Conservation (phyloP, 1,140 invertebrate genomes). For the Bemisia tabaci region DNA sequence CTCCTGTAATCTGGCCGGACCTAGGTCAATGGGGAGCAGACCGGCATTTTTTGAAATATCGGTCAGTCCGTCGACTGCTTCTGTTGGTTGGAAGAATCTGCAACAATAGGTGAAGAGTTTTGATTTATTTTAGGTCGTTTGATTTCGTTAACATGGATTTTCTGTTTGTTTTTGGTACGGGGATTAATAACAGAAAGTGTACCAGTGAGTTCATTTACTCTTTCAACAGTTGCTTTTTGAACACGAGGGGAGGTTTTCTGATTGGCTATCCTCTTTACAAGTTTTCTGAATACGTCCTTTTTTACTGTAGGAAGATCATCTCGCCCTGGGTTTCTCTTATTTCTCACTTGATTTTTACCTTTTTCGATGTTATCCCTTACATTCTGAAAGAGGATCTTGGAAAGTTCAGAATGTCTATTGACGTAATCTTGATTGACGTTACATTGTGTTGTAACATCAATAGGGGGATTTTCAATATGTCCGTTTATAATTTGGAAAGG, state of each 20-base stretch:
- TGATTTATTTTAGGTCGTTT: not conserved
- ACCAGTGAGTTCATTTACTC: not conserved
- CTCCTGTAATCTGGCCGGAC: conserved; percentile 3
- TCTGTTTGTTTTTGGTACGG: not conserved
- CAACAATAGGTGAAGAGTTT: not conserved
- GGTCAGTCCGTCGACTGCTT: not conserved
- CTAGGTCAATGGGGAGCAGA: not conserved
- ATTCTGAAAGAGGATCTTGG: not conserved
- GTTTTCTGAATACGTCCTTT: not conserved
- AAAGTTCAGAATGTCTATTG: not conserved
- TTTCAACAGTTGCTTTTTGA: not conserved
- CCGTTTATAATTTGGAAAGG: conserved; percentile 6
- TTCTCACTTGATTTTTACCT: not conserved
- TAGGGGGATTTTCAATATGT: not conserved
- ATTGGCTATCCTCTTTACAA: not conserved
- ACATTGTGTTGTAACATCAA: not conserved
- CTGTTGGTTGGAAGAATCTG: not conserved
- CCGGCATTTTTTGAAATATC: conserved; percentile 5
- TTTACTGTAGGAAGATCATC: not conserved
- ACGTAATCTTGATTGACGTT: not conserved
- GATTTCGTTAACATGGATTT: not conserved
- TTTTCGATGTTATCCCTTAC: not conserved
- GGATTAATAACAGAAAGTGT: not conserved
- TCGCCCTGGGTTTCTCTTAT: not conserved
- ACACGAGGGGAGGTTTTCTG: not conserved